Evolutionary conservation across 2,888 invertebrate species (phyloP).

Genomic region (Eudasyphora cyanicolor): DNA sequence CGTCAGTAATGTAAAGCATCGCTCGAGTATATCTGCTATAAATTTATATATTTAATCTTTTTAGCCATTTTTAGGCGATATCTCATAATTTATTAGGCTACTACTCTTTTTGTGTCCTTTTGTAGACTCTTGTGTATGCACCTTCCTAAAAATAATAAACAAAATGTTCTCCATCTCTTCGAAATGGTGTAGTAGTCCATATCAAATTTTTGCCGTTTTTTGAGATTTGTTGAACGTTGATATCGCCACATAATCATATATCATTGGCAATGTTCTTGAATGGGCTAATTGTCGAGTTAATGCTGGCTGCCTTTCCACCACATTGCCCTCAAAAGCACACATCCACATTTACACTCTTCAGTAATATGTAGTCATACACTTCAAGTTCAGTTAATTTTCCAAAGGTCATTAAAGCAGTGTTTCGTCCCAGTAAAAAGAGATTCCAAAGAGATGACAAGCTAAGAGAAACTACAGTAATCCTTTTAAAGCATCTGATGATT

Average conservation of each 20-base stretch:
- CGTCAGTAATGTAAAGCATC: no score
- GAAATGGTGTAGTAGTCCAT: background rate
- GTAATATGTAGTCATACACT: no score
- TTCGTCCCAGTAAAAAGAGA: background rate
- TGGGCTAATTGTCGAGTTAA: constrained; percentile 31
- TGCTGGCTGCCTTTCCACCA: background rate
- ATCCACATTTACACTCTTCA: no score
- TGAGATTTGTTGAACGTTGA: background rate
- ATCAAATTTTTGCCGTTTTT: no score
- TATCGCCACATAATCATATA: constrained; percentile 5
- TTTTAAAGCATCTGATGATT: no score
- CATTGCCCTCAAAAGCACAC: background rate
- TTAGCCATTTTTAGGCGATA: no score
- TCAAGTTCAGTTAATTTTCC: background rate
- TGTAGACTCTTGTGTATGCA: no score
- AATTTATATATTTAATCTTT: no score
- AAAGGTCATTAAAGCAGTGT: background rate
- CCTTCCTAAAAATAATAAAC: background rate
- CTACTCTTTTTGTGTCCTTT: no score
- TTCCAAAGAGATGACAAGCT: background rate
- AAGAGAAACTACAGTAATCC: background rate
- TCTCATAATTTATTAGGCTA: no score
- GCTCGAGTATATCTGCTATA: no score
- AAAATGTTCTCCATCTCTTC: background rate
- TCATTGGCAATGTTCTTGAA: constrained; percentile 21